These are phyloP conservation scores for Bathybates hornii DNA, from an alignment of 2,113 vertebrate species.

Conservation along the genomic window DNA sequence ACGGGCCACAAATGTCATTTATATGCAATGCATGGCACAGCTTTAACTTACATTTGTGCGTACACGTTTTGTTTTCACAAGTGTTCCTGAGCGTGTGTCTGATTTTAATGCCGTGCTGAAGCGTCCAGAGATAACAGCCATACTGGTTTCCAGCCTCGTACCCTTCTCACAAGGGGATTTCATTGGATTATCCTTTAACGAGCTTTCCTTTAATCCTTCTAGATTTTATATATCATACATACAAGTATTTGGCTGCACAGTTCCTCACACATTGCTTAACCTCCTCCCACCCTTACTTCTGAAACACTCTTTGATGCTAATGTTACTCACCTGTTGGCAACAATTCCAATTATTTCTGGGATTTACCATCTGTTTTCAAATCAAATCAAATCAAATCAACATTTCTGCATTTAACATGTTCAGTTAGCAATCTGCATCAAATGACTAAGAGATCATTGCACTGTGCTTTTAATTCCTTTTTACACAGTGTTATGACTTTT, in stretches of 20 bases:
- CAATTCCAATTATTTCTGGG: neutral
- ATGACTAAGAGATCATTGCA: neutral
- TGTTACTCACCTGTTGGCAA: neutral
- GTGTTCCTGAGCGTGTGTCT: neutral
- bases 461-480: neutral
- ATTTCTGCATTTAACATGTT: neutral
- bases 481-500: neutral
- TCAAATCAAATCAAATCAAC: neutral
- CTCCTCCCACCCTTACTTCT: neutral
- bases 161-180: neutral
- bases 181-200: neutral
- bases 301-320: neutral
- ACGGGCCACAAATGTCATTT: neutral
- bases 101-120: neutral
- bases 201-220: neutral
- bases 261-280: neutral
- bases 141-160: neutral
- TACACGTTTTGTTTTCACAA: neutral
- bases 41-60: neutral
- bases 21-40: neutral
- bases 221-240: neutral
- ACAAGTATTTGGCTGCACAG: neutral
- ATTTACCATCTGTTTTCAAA: neutral
- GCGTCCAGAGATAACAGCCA: neutral
- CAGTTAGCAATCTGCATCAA: neutral